These are phyloP conservation scores for Nyleta sp. DNA, from an alignment of 2,888 invertebrate species.

Conservation along the genomic window DNA sequence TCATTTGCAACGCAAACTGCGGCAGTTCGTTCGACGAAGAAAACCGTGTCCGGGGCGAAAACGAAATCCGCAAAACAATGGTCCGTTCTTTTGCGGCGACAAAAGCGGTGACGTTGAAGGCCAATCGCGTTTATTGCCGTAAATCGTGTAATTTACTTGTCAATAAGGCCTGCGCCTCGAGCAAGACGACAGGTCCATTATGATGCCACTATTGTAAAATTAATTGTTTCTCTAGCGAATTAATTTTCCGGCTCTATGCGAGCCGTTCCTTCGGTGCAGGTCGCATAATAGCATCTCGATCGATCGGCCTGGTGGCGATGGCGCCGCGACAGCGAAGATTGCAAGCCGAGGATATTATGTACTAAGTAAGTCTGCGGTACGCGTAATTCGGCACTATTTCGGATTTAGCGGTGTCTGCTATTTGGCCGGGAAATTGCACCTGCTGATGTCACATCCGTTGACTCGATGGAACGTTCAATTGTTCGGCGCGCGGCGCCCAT, in stretches of 20 bases:
- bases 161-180: conserved; percentile 38
- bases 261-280: conserved; percentile 32
- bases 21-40: neutral
- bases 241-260: conserved; percentile 45
- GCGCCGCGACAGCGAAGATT: conserved; percentile 61
- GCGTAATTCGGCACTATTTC: conserved; percentile 79
- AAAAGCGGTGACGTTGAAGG: conserved; percentile 26
- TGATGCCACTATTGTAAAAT: conserved; percentile 53
- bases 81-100: neutral
- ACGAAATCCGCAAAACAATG: conserved; percentile 12
- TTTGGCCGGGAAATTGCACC: conserved; percentile 81
- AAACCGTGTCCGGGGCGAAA: neutral
- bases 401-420: conserved; percentile 81
- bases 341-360: conserved; percentile 71
- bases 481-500: conserved; percentile 68
- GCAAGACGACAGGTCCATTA: conserved; percentile 47
- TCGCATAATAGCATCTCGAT: conserved; percentile 55
- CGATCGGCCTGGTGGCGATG: conserved; percentile 35
- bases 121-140: conserved; percentile 38
- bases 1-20: no score
- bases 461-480: conserved; percentile 73
- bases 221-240: conserved; percentile 55
- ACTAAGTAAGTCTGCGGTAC: conserved; percentile 73
- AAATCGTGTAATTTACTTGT: conserved; percentile 51
- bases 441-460: conserved; percentile 81